phyloP scores from a whole-genome alignment of 2,113 vertebrate species.

The Litocranius walleri region DNA sequence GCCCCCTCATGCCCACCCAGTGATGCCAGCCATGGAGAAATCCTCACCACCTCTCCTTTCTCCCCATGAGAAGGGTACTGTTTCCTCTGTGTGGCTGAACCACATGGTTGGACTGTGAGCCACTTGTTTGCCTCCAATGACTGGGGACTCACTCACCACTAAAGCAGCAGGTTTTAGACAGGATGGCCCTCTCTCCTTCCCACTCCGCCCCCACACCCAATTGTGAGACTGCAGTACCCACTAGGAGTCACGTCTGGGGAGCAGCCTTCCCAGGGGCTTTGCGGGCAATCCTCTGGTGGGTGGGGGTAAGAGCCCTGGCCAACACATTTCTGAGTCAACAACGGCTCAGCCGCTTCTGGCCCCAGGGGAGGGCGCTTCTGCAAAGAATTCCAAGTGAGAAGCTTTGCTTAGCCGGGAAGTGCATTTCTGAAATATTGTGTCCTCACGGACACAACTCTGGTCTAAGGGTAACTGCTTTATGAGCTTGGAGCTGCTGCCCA shows the following conservation, averaged over 20 bases:
- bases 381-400: neutral
- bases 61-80: neutral
- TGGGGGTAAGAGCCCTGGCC: neutral
- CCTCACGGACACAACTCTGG: neutral
- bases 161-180: accelerated
- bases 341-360: too few relatives aligned
- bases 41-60: neutral
- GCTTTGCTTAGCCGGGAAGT: neutral
- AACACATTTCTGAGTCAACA: neutral
- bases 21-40: neutral
- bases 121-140: neutral
- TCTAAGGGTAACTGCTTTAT: neutral
- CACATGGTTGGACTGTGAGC: neutral
- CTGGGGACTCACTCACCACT: neutral
- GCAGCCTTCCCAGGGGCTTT: neutral
- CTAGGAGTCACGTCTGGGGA: neutral
- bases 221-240: neutral
- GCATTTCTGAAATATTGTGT: neutral
- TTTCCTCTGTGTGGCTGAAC: neutral
- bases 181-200: neutral
- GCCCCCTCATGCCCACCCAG: neutral
- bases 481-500: neutral
- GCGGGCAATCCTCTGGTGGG: neutral
- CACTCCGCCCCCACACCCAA: accelerated
- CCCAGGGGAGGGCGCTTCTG: neutral